These are phyloP conservation scores for Laticauda colubrina DNA, from an alignment of 2,113 vertebrate species.

Conservation along the genomic window DNA sequence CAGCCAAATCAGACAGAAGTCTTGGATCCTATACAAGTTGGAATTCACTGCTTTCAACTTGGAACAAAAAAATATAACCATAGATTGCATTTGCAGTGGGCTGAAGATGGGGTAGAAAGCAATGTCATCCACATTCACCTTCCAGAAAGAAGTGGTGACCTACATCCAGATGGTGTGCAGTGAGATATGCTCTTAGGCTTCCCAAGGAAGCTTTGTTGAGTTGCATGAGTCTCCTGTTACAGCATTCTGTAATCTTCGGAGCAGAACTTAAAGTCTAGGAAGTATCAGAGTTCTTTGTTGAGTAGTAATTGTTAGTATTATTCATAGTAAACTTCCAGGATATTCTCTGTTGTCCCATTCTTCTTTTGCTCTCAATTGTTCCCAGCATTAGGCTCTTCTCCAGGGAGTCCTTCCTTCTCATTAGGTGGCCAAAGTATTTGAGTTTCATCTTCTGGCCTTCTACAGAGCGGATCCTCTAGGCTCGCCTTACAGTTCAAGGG, in stretches of 20 bases:
- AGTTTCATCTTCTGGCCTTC: too few relatives aligned
- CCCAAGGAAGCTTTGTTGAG: neutral
- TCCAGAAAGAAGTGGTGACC: neutral
- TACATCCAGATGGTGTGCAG: neutral
- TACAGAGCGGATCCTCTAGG: too few relatives aligned
- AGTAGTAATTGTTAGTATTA: neutral
- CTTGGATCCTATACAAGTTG: neutral
- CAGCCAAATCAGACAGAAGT: neutral
- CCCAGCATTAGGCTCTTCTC: too few relatives aligned
- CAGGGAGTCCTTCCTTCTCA: too few relatives aligned
- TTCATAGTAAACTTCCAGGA: neutral
- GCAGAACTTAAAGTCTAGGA: neutral
- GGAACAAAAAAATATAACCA: neutral
- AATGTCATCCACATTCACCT: neutral
- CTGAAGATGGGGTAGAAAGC: neutral
- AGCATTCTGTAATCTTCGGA: neutral
- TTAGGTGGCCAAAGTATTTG: too few relatives aligned
- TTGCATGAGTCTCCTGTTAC: neutral
- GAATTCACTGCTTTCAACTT: neutral
- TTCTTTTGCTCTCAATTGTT: too few relatives aligned
- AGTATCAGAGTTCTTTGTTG: neutral
- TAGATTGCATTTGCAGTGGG: neutral
- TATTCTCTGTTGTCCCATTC: fast-evolving
- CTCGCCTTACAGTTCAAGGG: too few relatives aligned
- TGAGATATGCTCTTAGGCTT: neutral